Evolutionary conservation across 2,113 vertebrate genomes (phyloP).

Genomic region (Clarias macrocephalus): DNA sequence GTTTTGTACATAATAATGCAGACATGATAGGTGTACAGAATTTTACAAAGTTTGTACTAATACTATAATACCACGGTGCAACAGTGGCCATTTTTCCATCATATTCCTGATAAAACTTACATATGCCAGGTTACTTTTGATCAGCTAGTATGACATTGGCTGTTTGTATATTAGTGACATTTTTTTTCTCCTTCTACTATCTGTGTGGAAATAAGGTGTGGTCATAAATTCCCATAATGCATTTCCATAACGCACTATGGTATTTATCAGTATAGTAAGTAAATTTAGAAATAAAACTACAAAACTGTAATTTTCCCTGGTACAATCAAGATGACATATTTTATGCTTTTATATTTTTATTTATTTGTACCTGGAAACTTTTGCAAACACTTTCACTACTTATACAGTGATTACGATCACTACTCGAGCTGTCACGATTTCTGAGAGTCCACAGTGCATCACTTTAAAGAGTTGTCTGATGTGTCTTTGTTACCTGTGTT

Average conservation of each 20-base stretch:
- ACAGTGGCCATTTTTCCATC: not conserved
- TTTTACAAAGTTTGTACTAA: no score
- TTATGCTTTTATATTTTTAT: no score
- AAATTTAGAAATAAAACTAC: not conserved
- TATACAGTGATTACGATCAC: no score
- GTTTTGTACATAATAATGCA: no score
- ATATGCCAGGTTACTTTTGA: not conserved
- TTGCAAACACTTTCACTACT: not conserved
- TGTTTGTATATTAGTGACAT: not conserved
- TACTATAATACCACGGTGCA: no score
- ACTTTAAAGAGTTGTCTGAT: not conserved
- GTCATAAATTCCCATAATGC: not conserved
- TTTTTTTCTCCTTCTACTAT: not conserved
- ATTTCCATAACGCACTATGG: not conserved
- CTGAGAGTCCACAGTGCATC: not conserved
- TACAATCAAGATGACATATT: no score
- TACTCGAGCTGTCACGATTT: not conserved
- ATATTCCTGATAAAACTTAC: not conserved
- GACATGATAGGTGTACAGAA: no score
- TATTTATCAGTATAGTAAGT: not conserved
- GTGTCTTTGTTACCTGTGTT: slow-evolving; percentile 74
- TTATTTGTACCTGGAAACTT: no score
- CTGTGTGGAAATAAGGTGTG: not conserved
- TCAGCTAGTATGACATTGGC: not conserved
- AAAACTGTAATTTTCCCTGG: no score